phyloP scores from a whole-genome alignment of 2,888 invertebrate species.

The Germaria angustata region DNA sequence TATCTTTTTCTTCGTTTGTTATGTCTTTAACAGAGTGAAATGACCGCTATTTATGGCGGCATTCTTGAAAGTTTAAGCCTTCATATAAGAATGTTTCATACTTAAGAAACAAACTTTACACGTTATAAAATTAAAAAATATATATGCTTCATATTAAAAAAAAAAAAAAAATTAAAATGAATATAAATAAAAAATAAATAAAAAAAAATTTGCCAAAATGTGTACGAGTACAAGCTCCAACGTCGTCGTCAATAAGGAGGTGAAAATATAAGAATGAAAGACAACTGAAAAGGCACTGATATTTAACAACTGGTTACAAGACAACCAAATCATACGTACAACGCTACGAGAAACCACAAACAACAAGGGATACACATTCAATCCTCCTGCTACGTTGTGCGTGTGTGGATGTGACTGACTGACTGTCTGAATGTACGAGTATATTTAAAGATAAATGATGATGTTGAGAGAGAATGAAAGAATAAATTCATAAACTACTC shows the following conservation, averaged over 20 bases:
- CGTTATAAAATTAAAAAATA: conserved; percentile 30
- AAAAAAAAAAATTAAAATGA: neutral
- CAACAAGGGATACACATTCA: neutral
- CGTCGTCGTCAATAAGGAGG: conserved; percentile 28
- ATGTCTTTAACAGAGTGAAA: conserved; percentile 4
- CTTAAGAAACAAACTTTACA: conserved; percentile 54
- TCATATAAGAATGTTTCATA: conserved; percentile 39
- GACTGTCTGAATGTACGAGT: neutral
- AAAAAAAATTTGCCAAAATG: conserved; percentile 49
- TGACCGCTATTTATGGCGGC: conserved; percentile 41
- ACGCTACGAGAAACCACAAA: neutral
- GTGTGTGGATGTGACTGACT: conserved; percentile 14
- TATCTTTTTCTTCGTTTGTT: neutral
- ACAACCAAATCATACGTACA: conserved; percentile 54
- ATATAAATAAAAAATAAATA: conserved; percentile 25
- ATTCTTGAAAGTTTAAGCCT: conserved; percentile 33
- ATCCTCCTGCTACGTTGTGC: neutral
- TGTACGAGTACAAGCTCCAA: conserved; percentile 14
- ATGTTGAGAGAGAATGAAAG: conserved; percentile 64
- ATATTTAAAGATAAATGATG: conserved; percentile 56
- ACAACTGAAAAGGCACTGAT: conserved; percentile 37
- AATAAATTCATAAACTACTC: conserved; percentile 66
- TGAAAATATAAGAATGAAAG: conserved; percentile 8
- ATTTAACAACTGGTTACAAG: conserved; percentile 62
- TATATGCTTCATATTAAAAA: conserved; percentile 12